Evolutionary conservation across 1,140 invertebrate species (phyloP).

Genomic region (Lordiphosa mommai): DNA sequence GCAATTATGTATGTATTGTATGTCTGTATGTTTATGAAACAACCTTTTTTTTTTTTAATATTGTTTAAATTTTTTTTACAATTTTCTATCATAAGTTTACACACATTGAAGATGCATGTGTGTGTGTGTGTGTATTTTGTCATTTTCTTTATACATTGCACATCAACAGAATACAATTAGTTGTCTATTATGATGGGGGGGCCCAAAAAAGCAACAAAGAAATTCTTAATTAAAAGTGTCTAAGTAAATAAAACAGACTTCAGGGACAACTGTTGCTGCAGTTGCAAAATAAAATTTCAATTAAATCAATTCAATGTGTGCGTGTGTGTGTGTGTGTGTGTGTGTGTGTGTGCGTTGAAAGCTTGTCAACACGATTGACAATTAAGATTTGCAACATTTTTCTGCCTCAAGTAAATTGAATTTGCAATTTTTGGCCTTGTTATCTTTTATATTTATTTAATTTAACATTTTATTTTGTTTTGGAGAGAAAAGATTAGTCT

Average conservation of each 20-base stretch:
- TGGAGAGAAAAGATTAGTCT: constrained; percentile 50
- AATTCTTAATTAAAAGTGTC: constrained; percentile 66
- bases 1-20: constrained; percentile 1
- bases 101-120: not conserved
- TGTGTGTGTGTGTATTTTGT: not conserved
- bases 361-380: constrained; percentile 13
- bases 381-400: constrained; percentile 26
- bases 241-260: constrained; percentile 25
- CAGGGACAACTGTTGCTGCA: constrained; percentile 19
- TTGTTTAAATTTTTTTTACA: constrained; percentile 24
- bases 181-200: constrained; percentile 21
- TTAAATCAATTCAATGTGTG: constrained; percentile 44
- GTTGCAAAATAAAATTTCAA: constrained; percentile 44
- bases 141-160: constrained; percentile 11
- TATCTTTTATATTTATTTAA: constrained; percentile 56
- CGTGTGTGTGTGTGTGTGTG: not conserved
- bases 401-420: constrained; percentile 12
- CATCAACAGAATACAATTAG: constrained; percentile 1
- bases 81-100: constrained; percentile 7
- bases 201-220: constrained; percentile 36
- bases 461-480: constrained; percentile 40
- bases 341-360: constrained; percentile 1
- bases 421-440: constrained; percentile 25
- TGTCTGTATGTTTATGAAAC: constrained; percentile 12
- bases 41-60: constrained; percentile 34